phyloP scores from a whole-genome alignment of 2,113 vertebrate genomes.

The Oncorhynchus mykiss region DNA sequence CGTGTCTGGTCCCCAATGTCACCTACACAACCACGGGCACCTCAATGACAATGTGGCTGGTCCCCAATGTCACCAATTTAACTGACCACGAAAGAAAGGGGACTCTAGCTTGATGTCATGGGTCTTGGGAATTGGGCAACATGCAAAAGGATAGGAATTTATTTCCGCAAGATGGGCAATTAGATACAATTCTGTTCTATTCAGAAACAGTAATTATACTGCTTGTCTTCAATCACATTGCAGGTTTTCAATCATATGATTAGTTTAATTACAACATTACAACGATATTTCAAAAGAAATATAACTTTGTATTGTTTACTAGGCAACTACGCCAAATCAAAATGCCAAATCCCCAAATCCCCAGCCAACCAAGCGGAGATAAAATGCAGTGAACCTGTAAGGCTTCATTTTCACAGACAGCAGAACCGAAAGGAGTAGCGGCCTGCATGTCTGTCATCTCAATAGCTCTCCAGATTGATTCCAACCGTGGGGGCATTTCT shows the following conservation, averaged over 20 bases:
- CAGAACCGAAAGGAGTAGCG: conserved; percentile 1
- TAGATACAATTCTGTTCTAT: too few relatives aligned
- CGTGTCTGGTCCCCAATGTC: conserved; percentile 43
- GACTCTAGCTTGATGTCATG: not conserved
- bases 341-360: not conserved
- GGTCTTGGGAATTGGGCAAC: not conserved
- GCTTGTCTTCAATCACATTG: not conserved
- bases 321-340: not conserved
- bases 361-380: not conserved
- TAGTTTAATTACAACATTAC: not conserved
- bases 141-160: not conserved
- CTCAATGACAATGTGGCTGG: conserved; percentile 35
- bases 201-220: too few relatives aligned
- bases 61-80: conserved; percentile 34
- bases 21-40: not conserved
- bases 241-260: not conserved
- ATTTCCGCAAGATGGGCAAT: too few relatives aligned
- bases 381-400: conserved; percentile 6
- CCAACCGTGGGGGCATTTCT: conserved; percentile 42
- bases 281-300: not conserved
- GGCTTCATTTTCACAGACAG: conserved; percentile 15
- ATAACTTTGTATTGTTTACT: not conserved
- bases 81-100: conserved; percentile 7
- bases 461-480: conserved; percentile 29
- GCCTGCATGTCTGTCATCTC: conserved; percentile 17